Conservation (phyloP, 1,140 invertebrate species). For the Rhizoglyphus robini region DNA sequence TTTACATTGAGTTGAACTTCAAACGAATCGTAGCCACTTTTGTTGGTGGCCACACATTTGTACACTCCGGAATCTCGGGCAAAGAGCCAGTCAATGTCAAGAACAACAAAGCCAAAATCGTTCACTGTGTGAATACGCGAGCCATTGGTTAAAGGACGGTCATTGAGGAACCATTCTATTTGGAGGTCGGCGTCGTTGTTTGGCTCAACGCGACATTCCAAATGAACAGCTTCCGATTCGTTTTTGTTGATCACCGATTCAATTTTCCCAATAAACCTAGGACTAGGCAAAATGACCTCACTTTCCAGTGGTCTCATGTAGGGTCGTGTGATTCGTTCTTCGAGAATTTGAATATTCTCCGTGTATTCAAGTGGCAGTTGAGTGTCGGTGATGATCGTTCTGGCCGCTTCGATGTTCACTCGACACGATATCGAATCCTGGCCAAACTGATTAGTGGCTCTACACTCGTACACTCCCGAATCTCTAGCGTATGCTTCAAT, state of each 20-base stretch:
- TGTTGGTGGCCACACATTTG: constrained; percentile 74
- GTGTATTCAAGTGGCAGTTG: constrained; percentile 75
- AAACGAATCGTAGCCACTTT: constrained; percentile 44
- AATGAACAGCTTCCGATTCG: constrained; percentile 63
- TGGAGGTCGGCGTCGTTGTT: constrained; percentile 82
- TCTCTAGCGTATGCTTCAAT: constrained; percentile 73
- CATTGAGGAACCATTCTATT: constrained; percentile 61
- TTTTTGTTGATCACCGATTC: not conserved
- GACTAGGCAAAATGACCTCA: constrained; percentile 64
- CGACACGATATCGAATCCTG: constrained; percentile 73
- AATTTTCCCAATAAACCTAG: constrained; percentile 57
- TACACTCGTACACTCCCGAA: constrained; percentile 75
- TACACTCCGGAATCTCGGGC: constrained; percentile 77
- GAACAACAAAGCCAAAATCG: constrained; percentile 82
- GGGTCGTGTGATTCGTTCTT: constrained; percentile 70
- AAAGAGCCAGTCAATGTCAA: constrained; percentile 73
- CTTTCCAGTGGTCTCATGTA: constrained; percentile 58
- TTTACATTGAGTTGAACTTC: not conserved
- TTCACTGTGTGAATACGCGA: constrained; percentile 68
- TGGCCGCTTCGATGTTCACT: constrained; percentile 49
- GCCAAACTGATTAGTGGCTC: constrained; percentile 71
- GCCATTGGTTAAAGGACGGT: constrained; percentile 42
- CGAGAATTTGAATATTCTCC: constrained; percentile 69
- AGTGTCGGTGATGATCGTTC: constrained; percentile 77
- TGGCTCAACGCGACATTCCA: constrained; percentile 86